A percentile compares a stretch with the other conserved stretches of the same genome.
Evolutionary conservation across 2,113 vertebrate species (phyloP).

Genomic region (Rostratula benghalensis): DNA sequence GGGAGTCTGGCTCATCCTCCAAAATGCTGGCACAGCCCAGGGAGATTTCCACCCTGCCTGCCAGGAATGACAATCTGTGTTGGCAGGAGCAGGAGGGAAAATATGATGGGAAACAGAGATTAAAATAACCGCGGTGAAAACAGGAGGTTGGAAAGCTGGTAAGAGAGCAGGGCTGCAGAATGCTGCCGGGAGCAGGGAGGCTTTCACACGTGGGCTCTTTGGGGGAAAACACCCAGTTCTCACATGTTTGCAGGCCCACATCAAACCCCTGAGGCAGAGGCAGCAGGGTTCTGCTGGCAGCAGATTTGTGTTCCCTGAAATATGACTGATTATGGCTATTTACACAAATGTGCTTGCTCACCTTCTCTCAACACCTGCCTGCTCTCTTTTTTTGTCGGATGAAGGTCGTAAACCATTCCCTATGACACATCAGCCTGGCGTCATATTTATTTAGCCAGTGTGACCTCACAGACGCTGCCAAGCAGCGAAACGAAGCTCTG

Average conservation of each 20-base stretch:
- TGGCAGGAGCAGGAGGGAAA: constrained; percentile 21
- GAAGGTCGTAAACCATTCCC: constrained; percentile 9
- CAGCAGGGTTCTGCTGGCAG: background rate
- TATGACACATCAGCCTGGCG: background rate
- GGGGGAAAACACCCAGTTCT: background rate
- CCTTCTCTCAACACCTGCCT: background rate
- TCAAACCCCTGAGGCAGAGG: background rate
- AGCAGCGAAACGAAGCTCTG: background rate
- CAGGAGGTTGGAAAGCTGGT: constrained; percentile 1
- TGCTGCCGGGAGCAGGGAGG: background rate
- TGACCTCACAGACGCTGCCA: background rate
- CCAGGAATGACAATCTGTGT: background rate
- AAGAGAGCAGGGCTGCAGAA: background rate
- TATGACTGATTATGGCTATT: background rate
- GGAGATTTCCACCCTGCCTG: background rate
- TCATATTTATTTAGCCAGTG: background rate
- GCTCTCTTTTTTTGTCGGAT: background rate
- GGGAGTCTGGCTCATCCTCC: background rate
- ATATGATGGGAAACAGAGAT: background rate
- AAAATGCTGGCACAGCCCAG: background rate
- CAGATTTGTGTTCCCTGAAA: background rate
- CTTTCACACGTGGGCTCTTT: background rate
- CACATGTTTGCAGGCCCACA: background rate
- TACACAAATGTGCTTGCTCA: background rate
- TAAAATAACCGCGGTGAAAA: background rate